A percentile compares a stretch with the other conserved stretches of the same genome.
Conservation (phyloP, 35 echinoderm and acorn worm genomes). For the Hemicentrotus pulcherrimus region DNA sequence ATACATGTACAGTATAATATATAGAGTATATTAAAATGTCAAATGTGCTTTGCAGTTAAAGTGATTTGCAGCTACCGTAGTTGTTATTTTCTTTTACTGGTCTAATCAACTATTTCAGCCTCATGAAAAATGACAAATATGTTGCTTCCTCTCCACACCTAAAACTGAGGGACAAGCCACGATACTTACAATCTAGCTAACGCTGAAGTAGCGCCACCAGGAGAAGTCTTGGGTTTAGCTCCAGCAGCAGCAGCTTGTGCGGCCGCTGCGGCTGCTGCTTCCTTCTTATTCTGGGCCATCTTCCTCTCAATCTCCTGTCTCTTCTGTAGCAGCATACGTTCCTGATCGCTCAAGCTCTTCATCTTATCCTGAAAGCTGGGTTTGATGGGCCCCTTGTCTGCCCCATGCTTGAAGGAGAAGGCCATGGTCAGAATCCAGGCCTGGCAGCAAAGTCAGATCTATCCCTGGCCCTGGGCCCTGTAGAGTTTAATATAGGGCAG, state of each 20-base stretch:
- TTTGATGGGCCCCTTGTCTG: slow-evolving; percentile 6
- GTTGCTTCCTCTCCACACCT: neutral
- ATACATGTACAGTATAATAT: slow-evolving; percentile 6
- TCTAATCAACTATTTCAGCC: too few relatives aligned
- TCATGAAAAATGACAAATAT: neutral
- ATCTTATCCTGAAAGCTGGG: slow-evolving; percentile 59
- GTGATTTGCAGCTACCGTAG: too few relatives aligned
- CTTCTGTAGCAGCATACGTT: slow-evolving; percentile 82
- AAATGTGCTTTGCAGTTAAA: too few relatives aligned
- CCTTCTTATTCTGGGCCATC: slow-evolving; percentile 81
- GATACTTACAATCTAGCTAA: slow-evolving; percentile 59
- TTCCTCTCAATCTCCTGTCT: slow-evolving; percentile 89
- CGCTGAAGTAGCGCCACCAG: slow-evolving; percentile 28
- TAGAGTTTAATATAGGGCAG: too few relatives aligned
- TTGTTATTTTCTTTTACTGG: too few relatives aligned
- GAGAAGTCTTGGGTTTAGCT: neutral
- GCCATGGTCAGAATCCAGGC: slow-evolving; percentile 35
- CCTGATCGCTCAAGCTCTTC: slow-evolving; percentile 76
- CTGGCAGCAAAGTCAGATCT: too few relatives aligned
- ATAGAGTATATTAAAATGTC: neutral
- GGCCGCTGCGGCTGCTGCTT: slow-evolving; percentile 47
- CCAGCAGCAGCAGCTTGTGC: slow-evolving; percentile 31
- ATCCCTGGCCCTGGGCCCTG: too few relatives aligned
- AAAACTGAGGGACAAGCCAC: neutral
- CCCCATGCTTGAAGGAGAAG: slow-evolving; percentile 37